A percentile compares a stretch with the other conserved stretches of the same genome.
phyloP scores from a whole-genome alignment of 2,888 invertebrate species.

The Rhagonycha lutea region DNA sequence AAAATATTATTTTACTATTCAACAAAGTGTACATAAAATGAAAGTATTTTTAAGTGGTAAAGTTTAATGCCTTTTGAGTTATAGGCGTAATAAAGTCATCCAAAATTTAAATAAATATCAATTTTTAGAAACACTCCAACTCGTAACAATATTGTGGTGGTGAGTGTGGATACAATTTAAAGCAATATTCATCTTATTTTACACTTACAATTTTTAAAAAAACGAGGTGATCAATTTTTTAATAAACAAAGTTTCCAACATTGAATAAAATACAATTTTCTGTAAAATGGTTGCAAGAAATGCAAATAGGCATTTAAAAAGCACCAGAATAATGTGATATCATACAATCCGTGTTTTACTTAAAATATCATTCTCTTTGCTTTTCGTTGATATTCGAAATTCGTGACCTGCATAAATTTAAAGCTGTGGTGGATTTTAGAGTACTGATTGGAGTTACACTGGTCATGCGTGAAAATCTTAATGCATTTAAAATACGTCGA shows the following conservation, averaged over 20 bases:
- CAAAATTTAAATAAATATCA: background rate
- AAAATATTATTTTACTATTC: background rate
- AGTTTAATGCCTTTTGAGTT: background rate
- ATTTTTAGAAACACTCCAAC: background rate
- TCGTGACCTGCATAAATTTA: constrained; percentile 30
- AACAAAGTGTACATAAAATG: background rate
- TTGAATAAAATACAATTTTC: background rate
- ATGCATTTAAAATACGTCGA: constrained; percentile 22
- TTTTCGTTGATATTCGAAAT: constrained; percentile 24
- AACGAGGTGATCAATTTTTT: background rate
- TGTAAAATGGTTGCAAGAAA: constrained; percentile 14
- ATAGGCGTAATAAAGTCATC: background rate
- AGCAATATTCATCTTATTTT: background rate
- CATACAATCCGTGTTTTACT: constrained; percentile 20
- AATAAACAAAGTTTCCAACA: background rate
- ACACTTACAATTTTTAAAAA: background rate
- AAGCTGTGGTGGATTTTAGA: constrained; percentile 22
- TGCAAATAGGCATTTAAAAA: constrained; percentile 26
- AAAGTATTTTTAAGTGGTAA: background rate
- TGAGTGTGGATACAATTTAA: background rate
- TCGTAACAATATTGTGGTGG: background rate
- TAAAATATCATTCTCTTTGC: constrained; percentile 24
- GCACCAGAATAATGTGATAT: constrained; percentile 22
- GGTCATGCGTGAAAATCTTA: constrained; percentile 24
- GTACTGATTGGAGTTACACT: constrained; percentile 21